Base-by-base conservation (phyloP, 2,888 invertebrate genomes). In the Pantelozetes paolii region DNA sequence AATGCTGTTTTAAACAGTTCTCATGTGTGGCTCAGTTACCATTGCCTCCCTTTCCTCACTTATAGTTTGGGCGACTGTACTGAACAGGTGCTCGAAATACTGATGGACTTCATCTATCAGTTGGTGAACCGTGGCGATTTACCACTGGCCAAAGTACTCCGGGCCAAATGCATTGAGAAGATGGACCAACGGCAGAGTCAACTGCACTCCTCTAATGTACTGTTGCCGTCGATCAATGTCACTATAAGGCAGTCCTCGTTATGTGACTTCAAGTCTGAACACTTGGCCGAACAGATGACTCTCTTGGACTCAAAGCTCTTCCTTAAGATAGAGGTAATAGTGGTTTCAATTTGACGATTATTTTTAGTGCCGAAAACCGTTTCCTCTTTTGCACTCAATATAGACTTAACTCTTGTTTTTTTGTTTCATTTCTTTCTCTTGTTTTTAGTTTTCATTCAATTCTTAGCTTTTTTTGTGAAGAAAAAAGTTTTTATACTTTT, bases 261-360 rank as follows among this genome's bases (percentile, higher is more conserved):
- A 28, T 71, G 76, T n/a, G 78, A 77, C 67, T 94, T 97, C 84
- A 97, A 96, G 83, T 91, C 97, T 42, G 88, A 91, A 78, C 93
- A 94, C 80, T 88, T 99, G 62, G 99, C 99, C 23, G 96, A 97
- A 82, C 98, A 99, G 85, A 96, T 99, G 94, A 99, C 99, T 0
- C 82, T 95, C 64, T 83, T 99, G 50, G 99, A 99, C 83, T 92
- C 96, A 1, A 92, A 95, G 79, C 85, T 98, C 64, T 99, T 98
- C 83, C 90, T 92, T 82, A 91, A 93, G 81, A 95, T 99, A 79
- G 96, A 98, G 81, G 84, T 84, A 76, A 76, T 79, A 64, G 28
- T 9, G 23, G 45, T 54, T 71, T 57, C 45, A 8, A 57, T 76
- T n/a, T n/a, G 40, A 40, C 40, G 6, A 6, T 6, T 13, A 40